Percentiles rank a stretch among this genome's conserved stretches.
Conservation (phyloP, 2,888 invertebrate genomes). For the Tillus elongatus region DNA sequence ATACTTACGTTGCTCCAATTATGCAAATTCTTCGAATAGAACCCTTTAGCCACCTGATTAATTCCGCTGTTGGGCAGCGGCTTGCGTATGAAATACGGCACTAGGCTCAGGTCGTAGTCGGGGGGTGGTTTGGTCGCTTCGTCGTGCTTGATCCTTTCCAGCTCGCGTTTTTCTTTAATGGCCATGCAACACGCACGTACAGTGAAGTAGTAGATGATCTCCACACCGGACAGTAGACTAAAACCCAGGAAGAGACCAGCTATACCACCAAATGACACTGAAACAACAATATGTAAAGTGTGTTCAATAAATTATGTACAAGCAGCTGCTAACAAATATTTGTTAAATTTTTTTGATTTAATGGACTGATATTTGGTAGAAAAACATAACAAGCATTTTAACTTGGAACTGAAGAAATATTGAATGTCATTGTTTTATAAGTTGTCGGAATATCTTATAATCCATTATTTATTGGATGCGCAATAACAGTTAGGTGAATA, state of each 20-base stretch:
- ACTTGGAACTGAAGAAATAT: too few relatives aligned
- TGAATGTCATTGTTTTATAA: too few relatives aligned
- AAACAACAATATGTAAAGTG: conserved; percentile 18
- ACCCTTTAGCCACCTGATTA: conserved; percentile 22
- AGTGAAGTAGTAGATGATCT: conserved; percentile 68
- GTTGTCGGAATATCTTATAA: too few relatives aligned
- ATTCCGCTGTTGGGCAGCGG: conserved; percentile 28
- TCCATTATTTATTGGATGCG: too few relatives aligned
- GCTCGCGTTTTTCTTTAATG: conserved; percentile 43
- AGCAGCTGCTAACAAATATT: too few relatives aligned
- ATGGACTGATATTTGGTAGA: too few relatives aligned
- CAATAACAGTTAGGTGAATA: too few relatives aligned
- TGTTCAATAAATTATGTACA: too few relatives aligned
- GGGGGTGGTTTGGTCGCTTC: conserved; percentile 29
- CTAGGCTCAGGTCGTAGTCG: conserved; percentile 35
- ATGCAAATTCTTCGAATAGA: not conserved
- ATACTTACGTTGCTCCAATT: too few relatives aligned
- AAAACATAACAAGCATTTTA: too few relatives aligned
- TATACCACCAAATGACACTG: conserved; percentile 58
- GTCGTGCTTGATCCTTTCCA: conserved; percentile 44
- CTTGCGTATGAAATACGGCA: conserved; percentile 34
- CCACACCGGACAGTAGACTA: conserved; percentile 66
- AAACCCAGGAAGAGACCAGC: conserved; percentile 64
- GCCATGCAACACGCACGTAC: conserved; percentile 58
- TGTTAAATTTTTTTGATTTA: too few relatives aligned